A percentile compares a stretch with the other conserved stretches of the same genome.
phyloP scores from a whole-genome alignment of 2,113 vertebrate genomes.

The Epinephelus cyanopodus region DNA sequence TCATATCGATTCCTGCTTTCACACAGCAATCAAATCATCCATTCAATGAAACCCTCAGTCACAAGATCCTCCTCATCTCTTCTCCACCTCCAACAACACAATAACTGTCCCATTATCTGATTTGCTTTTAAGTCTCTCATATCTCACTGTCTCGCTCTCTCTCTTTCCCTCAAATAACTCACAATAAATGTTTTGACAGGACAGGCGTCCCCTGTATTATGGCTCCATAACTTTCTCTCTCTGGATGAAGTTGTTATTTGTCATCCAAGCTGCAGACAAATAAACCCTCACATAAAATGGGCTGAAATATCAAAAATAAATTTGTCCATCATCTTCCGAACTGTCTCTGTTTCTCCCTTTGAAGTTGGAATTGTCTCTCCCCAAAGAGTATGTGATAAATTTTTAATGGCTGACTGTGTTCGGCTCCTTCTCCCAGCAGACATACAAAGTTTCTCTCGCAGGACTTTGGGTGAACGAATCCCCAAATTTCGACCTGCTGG shows the following conservation, averaged over 20 bases:
- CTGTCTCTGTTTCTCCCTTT: conserved; percentile 40
- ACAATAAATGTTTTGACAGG: neutral
- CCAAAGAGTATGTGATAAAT: conserved; percentile 55
- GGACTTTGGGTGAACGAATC: conserved; percentile 24
- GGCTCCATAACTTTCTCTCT: neutral
- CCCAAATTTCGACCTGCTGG: conserved; percentile 52
- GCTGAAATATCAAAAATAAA: conserved; percentile 28
- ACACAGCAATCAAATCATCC: conserved; percentile 42
- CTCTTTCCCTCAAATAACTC: neutral
- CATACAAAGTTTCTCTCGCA: conserved; percentile 39
- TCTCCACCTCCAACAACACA: conserved; percentile 17
- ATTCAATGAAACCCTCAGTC: conserved; percentile 16
- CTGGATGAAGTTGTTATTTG: conserved; percentile 19
- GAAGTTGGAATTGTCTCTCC: conserved; percentile 41
- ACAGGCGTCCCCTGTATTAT: conserved; percentile 7
- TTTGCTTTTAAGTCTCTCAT: conserved; percentile 28
- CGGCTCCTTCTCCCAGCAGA: conserved; percentile 53
- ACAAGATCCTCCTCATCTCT: neutral
- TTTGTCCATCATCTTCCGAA: conserved; percentile 52
- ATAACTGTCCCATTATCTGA: conserved; percentile 28
- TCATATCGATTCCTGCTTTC: conserved; percentile 21
- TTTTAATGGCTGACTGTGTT: conserved; percentile 65
- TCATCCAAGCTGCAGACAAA: neutral
- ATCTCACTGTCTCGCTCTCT: conserved; percentile 2
- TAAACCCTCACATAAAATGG: neutral